A percentile compares a stretch with the other conserved stretches of the same genome.
phyloP scores from a whole-genome alignment of 2,888 invertebrate genomes.

The Rhamnusium bicolor region DNA sequence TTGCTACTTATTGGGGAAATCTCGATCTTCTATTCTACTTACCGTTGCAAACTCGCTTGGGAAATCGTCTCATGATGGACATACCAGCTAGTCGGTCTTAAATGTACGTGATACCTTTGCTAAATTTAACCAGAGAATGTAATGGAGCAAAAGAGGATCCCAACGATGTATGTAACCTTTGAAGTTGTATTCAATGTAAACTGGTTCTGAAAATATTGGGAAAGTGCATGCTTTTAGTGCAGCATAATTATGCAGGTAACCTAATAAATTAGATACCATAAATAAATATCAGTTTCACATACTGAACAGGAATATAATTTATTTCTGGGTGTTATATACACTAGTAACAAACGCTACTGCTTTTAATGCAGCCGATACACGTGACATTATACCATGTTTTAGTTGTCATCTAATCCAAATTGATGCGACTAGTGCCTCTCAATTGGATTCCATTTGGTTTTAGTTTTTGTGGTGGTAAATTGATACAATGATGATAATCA shows the following conservation, averaged over 20 bases:
- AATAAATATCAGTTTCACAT: background rate
- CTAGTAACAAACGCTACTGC: background rate
- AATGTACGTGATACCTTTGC: constrained; percentile 12
- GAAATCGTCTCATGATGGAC: background rate
- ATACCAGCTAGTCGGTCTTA: background rate
- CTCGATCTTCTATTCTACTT: no score
- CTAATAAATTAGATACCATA: background rate
- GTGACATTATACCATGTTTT: background rate
- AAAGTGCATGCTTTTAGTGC: constrained; percentile 13
- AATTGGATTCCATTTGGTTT: background rate
- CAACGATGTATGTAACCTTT: constrained; percentile 3
- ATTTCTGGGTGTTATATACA: background rate
- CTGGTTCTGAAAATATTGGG: background rate
- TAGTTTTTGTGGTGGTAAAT: background rate
- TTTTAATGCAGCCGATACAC: background rate
- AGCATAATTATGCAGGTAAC: background rate
- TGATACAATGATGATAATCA: no score
- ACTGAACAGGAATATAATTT: background rate
- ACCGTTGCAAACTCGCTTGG: background rate
- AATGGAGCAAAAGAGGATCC: background rate
- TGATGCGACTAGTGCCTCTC: background rate
- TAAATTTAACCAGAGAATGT: background rate
- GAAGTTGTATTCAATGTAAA: background rate
- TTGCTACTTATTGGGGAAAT: no score
- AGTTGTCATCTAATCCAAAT: background rate